Evolutionary conservation across 2,888 invertebrate species (phyloP).

Genomic region (Heliconius sara): DNA sequence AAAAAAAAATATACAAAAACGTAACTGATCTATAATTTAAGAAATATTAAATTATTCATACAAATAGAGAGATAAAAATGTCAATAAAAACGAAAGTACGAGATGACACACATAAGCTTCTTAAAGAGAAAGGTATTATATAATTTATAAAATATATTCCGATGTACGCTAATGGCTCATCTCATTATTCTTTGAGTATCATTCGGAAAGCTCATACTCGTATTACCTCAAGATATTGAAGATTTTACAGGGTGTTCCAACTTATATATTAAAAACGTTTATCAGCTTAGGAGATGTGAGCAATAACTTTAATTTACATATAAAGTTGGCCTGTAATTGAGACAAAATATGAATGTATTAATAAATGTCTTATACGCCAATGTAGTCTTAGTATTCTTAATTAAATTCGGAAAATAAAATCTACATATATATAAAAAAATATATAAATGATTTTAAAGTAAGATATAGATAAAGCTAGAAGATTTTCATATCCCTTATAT

Average conservation of each 20-base stretch:
- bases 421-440: too few species aligned
- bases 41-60: neutral
- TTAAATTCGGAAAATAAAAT: too few species aligned
- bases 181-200: constrained; percentile 39
- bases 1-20: neutral
- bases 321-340: neutral
- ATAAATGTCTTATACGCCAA: too few species aligned
- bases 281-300: neutral
- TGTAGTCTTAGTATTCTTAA: too few species aligned
- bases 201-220: constrained; percentile 30
- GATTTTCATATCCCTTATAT: too few species aligned
- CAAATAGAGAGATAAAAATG: neutral
- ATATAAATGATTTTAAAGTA: too few species aligned
- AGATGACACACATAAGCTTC: constrained; percentile 18
- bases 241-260: constrained; percentile 6
- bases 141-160: constrained; percentile 29
- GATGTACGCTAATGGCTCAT: constrained; percentile 34
- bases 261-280: neutral
- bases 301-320: neutral
- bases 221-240: constrained; percentile 17
- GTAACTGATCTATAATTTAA: constrained; percentile 10
- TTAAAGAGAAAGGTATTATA: constrained; percentile 23
- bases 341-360: too few species aligned
- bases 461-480: too few species aligned
- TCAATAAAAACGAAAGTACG: constrained; percentile 11